Evolutionary conservation across 1,140 invertebrate species (phyloP), one percentile per base, ranked within the genome.

Genomic region (Tetraneura akinire): DNA sequence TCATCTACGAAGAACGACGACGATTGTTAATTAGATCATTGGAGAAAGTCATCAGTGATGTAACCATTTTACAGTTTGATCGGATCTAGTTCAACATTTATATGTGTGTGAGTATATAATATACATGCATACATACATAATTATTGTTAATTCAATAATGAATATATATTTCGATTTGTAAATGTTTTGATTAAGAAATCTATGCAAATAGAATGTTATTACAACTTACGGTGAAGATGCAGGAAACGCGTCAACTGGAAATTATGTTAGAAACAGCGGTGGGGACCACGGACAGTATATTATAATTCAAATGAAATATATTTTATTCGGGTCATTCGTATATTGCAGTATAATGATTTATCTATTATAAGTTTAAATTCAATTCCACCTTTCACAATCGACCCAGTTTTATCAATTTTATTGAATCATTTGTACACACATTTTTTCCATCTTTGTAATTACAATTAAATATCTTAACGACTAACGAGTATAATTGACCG

Each of bases 381-480:
- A 76, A 53, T 76, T 57, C 71, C 14, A 60, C 74, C 74, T 78
- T 78, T 78, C 74, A 78, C 74, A 45, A 78, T 26, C 74, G 74
- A 78, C 74, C 74, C 74, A 47, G 37, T 49, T 78, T 60, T n/a
- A 5, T 60, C 26, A 29, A 45, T 70, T 16, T 70, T 49, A 49
- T 70, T 42, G 32, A n/a, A 42, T 8, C 53, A 60, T 78, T 78
- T 60, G n/a, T 62, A 21, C 37, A n/a, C n/a, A n/a, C n/a, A 45
- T 29, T 45, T 45, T 42, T 4, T 23, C 18, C 0, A 26, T 21
- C 70, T 26, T 49, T 8, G 16, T 70, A 70, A 49, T 49, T 64
- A 37, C 21, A 13, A 23, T 37, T n/a, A 23, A 62, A 62, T 32
- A 62, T 16, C 3, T 10, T 32, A 21, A 37, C 23, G 0, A 18